A percentile compares a stretch with the other conserved stretches of the same genome.
phyloP scores from a whole-genome alignment of 2,113 vertebrate genomes.

The Carlito syrichta region DNA sequence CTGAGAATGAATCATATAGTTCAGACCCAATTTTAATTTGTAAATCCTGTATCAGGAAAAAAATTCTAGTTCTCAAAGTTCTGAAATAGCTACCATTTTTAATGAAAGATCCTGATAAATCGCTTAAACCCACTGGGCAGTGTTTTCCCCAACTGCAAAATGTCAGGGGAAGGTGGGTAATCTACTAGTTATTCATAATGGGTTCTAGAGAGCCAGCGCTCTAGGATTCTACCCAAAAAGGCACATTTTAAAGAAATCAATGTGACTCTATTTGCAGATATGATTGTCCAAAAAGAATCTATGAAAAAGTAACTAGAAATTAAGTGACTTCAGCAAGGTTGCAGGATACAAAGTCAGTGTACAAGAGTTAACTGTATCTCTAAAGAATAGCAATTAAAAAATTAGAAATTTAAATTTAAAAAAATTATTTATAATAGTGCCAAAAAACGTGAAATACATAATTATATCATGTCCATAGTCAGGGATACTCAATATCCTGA shows the following conservation, averaged over 20 bases:
- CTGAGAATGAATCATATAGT: not conserved
- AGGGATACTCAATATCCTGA: not conserved
- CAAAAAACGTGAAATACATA: not conserved
- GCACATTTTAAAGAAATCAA: not conserved
- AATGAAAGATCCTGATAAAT: not conserved
- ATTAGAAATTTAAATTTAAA: not conserved
- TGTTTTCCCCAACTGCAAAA: not conserved
- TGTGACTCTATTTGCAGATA: not conserved
- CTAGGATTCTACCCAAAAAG: not conserved
- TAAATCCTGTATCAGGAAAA: not conserved
- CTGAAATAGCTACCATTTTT: not conserved
- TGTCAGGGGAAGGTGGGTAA: not conserved
- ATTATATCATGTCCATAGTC: not conserved
- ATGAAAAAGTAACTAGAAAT: not conserved
- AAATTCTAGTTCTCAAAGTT: not conserved
- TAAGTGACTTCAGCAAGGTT: not conserved
- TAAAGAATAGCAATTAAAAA: not conserved
- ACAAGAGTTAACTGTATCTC: not conserved
- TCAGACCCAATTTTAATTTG: not conserved
- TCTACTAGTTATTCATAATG: not conserved
- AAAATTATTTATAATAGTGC: not conserved
- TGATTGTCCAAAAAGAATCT: not conserved
- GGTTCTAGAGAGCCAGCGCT: not conserved
- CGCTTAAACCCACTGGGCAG: not conserved
- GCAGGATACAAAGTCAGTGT: not conserved